Percentiles rank a stretch among this genome's conserved stretches.
Evolutionary conservation across 2,888 invertebrate species (phyloP).

Genomic region (Agelastica alni): DNA sequence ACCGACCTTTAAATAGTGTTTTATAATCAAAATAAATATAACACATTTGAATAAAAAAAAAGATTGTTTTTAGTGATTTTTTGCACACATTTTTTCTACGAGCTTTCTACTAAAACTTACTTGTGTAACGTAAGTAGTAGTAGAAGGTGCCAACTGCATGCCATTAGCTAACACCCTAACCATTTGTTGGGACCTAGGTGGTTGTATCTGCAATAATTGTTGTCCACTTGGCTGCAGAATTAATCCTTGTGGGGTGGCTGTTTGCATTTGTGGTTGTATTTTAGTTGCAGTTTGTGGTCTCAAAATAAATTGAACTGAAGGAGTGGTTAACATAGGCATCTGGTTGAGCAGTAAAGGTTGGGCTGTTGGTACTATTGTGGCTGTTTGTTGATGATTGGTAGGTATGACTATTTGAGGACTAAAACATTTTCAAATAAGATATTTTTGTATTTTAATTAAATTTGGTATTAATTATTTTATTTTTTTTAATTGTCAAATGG

Average conservation of each 20-base stretch:
- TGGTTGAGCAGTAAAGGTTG: conserved; percentile 55
- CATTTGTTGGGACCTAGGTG: conserved; percentile 51
- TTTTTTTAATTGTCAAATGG: too few species aligned
- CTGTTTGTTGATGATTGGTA: conserved; percentile 46
- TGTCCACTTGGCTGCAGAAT: conserved; percentile 53
- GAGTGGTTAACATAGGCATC: conserved; percentile 59
- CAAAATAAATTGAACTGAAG: conserved; percentile 73
- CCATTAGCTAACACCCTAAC: conserved; percentile 66
- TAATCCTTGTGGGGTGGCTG: conserved; percentile 51
- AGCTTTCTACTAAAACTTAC: conserved; percentile 30
- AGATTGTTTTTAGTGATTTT: conserved; percentile 16
- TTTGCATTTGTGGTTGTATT: conserved; percentile 49
- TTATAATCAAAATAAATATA: too few species aligned
- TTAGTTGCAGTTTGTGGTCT: conserved; percentile 65
- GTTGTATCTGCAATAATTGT: conserved; percentile 49
- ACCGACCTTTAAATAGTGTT: conserved; percentile 37
- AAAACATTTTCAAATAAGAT: too few species aligned
- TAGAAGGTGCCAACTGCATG: conserved; percentile 52
- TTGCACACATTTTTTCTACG: too few species aligned
- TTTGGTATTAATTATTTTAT: too few species aligned
- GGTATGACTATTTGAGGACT: conserved; percentile 56
- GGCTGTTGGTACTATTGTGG: conserved; percentile 54
- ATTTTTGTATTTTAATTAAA: too few species aligned
- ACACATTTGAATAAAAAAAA: not conserved
- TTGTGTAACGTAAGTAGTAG: conserved; percentile 53